Base-by-base conservation (phyloP, 2,888 invertebrate genomes). In the Macrosiphum euphorbiae region DNA sequence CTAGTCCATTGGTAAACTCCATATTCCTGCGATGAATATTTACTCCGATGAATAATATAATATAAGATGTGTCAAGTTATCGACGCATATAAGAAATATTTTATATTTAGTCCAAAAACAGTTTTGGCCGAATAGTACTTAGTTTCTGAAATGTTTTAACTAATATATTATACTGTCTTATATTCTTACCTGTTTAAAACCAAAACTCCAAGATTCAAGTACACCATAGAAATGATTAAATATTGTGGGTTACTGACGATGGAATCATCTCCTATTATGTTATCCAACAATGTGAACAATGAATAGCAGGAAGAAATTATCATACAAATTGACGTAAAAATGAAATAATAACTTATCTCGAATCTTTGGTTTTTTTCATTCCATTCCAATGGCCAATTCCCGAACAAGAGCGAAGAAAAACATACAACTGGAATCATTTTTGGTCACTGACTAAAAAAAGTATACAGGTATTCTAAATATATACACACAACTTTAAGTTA, bases 371-470 rank as follows among this genome's bases (percentile, higher is more conserved):
- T 52, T 26, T 78, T 78, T 11, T 52, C 8, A 78, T 78, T 44
- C 92, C 92, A 92, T 52, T n/a, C n/a, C 24, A 92, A 55, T 2
- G 88, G 5, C 92, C 92, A 92, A n/a, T 44, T 78, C 16, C 92
- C 92, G 13, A 92, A 92, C 44, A 92, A 11, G 78, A 88, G 41
- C 78, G 92, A 52, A 44, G 52, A 44, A 26, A 88, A 78, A 88
- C 92, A 78, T 11, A 92, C 78, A 13, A 88, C 0, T n/a, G 92
- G 44, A 92, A 92, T 88, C 92, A 88, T 92, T 41, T 13, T 92
- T 26, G 16, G 0, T 1, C 0, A 35, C 20, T 20, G 78, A 35
- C 8, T 24, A 35, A 35, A 78, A 58, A 35, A 78, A 78, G 35
- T 78, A 8, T 78, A 35, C 20, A 78, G 2, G 20, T 8, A 20